phyloP scores from a whole-genome alignment of 2,797 vertebrate genomes.

The Chrysolophus pictus region DNA sequence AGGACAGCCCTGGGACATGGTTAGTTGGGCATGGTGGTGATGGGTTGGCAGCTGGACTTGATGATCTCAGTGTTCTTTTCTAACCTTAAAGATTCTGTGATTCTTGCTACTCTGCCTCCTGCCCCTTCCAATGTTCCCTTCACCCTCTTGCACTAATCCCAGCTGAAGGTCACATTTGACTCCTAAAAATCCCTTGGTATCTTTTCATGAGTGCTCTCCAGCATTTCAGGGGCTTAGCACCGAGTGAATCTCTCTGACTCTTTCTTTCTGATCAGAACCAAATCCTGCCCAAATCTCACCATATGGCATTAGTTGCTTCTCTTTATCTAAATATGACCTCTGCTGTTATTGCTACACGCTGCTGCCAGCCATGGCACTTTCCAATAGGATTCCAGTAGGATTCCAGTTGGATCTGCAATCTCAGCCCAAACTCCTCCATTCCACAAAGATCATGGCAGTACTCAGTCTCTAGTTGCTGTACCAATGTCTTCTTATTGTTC shows the following conservation, averaged over 20 bases:
- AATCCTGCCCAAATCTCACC: not conserved
- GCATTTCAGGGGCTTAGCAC: not conserved
- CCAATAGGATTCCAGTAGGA: not conserved
- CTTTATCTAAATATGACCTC: accelerated
- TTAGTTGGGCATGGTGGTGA: too few species aligned
- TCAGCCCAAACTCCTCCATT: not conserved
- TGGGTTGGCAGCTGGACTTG: too few species aligned
- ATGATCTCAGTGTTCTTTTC: too few species aligned
- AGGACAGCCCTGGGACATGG: too few species aligned
- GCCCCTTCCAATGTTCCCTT: accelerated
- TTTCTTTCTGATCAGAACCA: not conserved
- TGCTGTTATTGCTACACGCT: not conserved
- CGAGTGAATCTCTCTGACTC: not conserved
- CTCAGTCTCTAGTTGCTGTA: not conserved
- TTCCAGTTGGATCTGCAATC: not conserved
- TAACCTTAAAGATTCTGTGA: too few species aligned
- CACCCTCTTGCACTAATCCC: not conserved
- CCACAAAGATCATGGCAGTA: not conserved
- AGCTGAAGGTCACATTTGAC: not conserved
- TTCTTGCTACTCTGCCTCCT: not conserved
- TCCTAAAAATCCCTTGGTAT: not conserved
- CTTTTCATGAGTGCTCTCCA: not conserved
- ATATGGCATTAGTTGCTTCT: not conserved
- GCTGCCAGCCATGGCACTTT: not conserved
- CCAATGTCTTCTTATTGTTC: not conserved